Evolutionary conservation across 1,140 invertebrate genomes (phyloP).

Genomic region (Drosophila setifemur): DNA sequence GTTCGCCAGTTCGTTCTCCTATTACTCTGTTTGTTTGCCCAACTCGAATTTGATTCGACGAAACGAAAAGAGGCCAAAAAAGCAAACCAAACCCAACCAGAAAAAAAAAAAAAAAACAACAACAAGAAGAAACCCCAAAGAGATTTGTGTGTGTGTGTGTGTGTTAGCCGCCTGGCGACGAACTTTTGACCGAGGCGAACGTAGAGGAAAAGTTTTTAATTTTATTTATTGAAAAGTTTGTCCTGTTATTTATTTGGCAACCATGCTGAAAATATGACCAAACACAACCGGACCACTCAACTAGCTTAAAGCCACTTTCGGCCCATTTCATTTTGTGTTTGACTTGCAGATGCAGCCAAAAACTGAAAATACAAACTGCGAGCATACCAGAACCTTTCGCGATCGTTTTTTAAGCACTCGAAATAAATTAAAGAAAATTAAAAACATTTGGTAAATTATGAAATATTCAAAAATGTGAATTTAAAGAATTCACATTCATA

Average conservation of each 20-base stretch:
- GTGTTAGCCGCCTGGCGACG: conserved; percentile 53
- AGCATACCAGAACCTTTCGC: conserved; percentile 2
- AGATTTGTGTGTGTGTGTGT: conserved; percentile 23
- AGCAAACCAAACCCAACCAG: background rate
- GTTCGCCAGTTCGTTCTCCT: conserved; percentile 31
- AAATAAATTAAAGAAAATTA: background rate
- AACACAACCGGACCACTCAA: conserved; percentile 41
- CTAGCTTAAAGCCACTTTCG: conserved; percentile 55
- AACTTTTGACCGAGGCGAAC: conserved; percentile 66
- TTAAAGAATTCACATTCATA: too few species aligned
- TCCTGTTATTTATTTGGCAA: conserved; percentile 75
- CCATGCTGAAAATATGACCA: conserved; percentile 76
- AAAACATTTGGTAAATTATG: background rate
- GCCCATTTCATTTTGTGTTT: conserved; percentile 41
- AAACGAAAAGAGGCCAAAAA: conserved; percentile 8
- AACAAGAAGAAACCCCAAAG: conserved; percentile 17
- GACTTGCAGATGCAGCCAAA: conserved; percentile 36
- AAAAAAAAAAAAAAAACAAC: conserved; percentile 6
- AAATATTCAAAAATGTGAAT: background rate
- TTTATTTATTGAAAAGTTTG: conserved; percentile 81
- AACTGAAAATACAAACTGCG: conserved; percentile 34
- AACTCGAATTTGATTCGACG: conserved; percentile 66
- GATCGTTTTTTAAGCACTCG: conserved; percentile 2
- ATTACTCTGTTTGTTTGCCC: conserved; percentile 62
- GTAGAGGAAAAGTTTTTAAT: conserved; percentile 72